Conservation (phyloP, 2,797 vertebrate species). For the Momotus momota region DNA sequence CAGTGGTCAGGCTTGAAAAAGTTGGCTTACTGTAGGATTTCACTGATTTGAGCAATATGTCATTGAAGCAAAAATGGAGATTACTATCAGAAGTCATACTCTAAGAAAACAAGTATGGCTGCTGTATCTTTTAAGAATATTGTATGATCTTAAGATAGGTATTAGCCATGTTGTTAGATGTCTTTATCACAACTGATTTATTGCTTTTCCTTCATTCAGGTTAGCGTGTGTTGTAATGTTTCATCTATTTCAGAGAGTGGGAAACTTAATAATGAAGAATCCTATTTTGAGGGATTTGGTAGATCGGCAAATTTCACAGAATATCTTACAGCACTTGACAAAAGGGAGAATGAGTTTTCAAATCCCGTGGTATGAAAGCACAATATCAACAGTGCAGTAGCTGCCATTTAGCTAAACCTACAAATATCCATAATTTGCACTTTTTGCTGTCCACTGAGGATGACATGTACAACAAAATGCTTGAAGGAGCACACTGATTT, state of each 20-base stretch:
- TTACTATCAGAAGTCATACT: not conserved
- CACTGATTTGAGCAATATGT: not conserved
- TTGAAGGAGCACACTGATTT: not conserved
- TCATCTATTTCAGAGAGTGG: not conserved
- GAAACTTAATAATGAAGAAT: slow-evolving; percentile 14
- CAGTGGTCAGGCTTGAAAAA: not conserved
- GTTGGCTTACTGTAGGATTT: not conserved
- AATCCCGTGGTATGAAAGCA: slow-evolving; percentile 12
- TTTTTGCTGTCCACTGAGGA: slow-evolving; percentile 15
- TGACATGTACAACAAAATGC: not conserved
- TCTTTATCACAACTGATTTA: not conserved
- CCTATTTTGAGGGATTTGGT: slow-evolving; percentile 11
- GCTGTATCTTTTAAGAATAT: not conserved
- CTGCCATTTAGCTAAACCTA: slow-evolving; percentile 9
- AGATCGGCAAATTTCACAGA: slow-evolving; percentile 3
- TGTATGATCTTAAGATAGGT: not conserved
- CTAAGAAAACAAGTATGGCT: not conserved
- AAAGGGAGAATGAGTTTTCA: slow-evolving; percentile 17
- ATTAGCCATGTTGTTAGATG: not conserved
- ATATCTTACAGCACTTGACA: slow-evolving; percentile 23
- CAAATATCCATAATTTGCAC: not conserved
- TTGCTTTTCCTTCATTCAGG: not conserved
- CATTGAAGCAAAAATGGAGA: not conserved
- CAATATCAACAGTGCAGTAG: slow-evolving; percentile 26
- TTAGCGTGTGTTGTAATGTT: not conserved